A percentile compares a stretch with the other conserved stretches of the same genome.
Evolutionary conservation across 2,888 invertebrate genomes (phyloP).

Genomic region (Melanostoma mellinum): DNA sequence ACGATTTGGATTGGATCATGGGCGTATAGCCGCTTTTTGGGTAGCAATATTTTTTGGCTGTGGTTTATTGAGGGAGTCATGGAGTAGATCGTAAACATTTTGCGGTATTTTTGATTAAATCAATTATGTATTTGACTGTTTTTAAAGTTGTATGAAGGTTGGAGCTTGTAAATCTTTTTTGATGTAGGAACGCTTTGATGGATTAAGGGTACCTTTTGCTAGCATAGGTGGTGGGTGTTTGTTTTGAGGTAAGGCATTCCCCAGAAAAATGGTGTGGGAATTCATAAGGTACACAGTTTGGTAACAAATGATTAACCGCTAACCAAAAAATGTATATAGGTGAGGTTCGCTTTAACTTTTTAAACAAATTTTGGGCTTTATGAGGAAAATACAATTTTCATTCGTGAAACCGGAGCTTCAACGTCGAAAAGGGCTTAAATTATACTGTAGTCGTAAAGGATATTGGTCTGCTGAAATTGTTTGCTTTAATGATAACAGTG

Average conservation of each 20-base stretch:
- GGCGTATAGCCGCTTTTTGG: not conserved
- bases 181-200: slow-evolving; percentile 28
- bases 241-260: not conserved
- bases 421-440: no score
- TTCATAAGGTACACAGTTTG: no score
- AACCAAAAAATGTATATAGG: no score
- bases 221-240: not conserved
- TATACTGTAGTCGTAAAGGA: no score
- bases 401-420: no score
- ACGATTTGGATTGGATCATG: slow-evolving; percentile 53
- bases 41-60: slow-evolving; percentile 31
- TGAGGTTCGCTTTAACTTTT: no score
- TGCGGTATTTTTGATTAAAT: slow-evolving; percentile 71
- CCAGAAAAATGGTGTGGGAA: no score
- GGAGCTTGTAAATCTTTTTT: slow-evolving; percentile 8
- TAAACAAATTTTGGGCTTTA: no score
- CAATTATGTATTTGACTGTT: slow-evolving; percentile 61
- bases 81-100: slow-evolving; percentile 65
- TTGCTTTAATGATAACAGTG: no score
- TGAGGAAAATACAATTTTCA: no score
- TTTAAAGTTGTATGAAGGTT: slow-evolving; percentile 20
- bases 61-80: slow-evolving; percentile 65
- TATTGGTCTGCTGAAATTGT: no score
- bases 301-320: no score
- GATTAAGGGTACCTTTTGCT: slow-evolving; percentile 7